Evolutionary conservation across 2,113 vertebrate species (phyloP).

Genomic region (Prionailurus bengalensis): DNA sequence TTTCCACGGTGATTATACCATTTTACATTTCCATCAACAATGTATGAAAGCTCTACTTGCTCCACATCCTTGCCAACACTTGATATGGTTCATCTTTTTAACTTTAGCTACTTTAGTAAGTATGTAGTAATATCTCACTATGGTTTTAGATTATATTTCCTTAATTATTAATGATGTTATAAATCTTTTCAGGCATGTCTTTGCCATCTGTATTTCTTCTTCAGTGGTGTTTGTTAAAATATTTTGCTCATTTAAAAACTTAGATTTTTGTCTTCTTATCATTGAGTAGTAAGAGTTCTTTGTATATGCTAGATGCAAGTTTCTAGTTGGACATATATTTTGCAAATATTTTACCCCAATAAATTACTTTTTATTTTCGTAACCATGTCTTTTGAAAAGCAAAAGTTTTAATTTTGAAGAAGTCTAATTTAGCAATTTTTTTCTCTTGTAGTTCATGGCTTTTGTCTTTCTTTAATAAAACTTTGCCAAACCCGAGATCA

Average conservation of each 20-base stretch:
- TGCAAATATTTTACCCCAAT: background rate
- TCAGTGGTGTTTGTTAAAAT: background rate
- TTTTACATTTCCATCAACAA: background rate
- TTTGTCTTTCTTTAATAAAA: conserved; percentile 23
- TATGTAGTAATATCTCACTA: background rate
- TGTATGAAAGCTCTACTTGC: background rate
- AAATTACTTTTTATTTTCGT: conserved; percentile 43
- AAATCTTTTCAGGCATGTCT: background rate
- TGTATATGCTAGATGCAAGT: background rate
- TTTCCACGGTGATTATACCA: background rate
- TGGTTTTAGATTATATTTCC: background rate
- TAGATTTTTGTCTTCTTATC: background rate
- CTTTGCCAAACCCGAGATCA: background rate
- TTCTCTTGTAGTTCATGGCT: background rate
- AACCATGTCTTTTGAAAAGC: conserved; percentile 31
- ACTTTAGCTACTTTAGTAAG: background rate
- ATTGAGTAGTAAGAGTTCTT: background rate
- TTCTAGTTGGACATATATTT: background rate
- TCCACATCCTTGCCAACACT: background rate
- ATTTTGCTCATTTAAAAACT: background rate
- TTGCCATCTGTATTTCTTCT: background rate
- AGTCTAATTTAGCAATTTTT: background rate
- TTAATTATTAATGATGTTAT: background rate
- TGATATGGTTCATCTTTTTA: conserved; percentile 5
- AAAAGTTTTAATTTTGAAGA: conserved; percentile 39